These are phyloP conservation scores for Oedothorax gibbosus DNA, from an alignment of 1,140 invertebrate genomes.

Conservation along the genomic window DNA sequence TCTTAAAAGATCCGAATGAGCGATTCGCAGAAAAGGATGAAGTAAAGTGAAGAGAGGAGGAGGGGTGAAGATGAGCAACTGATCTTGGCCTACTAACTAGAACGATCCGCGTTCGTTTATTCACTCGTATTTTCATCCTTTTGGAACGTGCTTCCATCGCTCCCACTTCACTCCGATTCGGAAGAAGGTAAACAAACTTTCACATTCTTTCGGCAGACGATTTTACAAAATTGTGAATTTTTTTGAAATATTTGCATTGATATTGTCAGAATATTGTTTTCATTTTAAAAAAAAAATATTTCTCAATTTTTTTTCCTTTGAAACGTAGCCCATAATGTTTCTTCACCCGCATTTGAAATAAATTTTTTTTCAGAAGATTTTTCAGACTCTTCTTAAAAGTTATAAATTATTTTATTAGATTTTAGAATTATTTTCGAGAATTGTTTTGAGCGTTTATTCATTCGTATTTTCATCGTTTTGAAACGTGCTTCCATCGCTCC, in stretches of 20 bases:
- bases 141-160: neutral
- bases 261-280: no score
- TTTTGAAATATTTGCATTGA: no score
- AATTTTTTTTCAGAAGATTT: no score
- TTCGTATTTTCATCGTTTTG: neutral
- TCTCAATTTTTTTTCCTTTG: no score
- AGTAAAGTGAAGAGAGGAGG: slow-evolving; percentile 15
- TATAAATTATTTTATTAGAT: no score
- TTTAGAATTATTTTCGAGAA: no score
- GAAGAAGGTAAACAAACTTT: slow-evolving; percentile 10
- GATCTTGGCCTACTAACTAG: slow-evolving; percentile 44
- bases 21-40: slow-evolving; percentile 19
- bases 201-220: neutral
- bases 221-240: no score
- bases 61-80: slow-evolving; percentile 15
- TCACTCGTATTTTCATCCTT: slow-evolving; percentile 12
- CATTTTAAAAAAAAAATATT: no score
- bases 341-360: no score
- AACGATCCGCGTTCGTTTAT: slow-evolving; percentile 21
- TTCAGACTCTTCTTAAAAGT: no score
- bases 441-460: neutral
- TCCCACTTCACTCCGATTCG: slow-evolving; percentile 5
- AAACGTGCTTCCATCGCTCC: neutral
- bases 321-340: no score
- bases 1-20: slow-evolving; percentile 22